phyloP scores from a whole-genome alignment of 2,797 vertebrate species.

The Clarias pachynema region DNA sequence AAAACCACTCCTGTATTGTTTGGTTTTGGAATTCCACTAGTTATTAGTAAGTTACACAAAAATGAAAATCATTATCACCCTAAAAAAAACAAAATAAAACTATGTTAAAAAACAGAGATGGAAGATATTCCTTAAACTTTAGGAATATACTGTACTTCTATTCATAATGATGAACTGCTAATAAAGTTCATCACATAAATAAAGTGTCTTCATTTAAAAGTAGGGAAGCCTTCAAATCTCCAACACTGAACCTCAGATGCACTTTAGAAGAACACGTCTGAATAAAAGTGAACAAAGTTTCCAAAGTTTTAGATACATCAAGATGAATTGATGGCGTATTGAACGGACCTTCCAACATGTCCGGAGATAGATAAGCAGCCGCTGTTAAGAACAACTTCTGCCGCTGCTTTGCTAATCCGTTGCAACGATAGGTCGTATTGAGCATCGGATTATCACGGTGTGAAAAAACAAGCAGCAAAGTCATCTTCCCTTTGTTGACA shows the following conservation, averaged over 20 bases:
- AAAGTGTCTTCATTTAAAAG: background rate
- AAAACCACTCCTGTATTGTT: background rate
- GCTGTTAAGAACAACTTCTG: constrained; percentile 30
- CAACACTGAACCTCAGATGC: too few relatives aligned
- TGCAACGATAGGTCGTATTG: constrained; percentile 39
- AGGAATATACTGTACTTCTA: background rate
- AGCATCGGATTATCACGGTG: constrained; percentile 53
- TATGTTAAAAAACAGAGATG: too few relatives aligned
- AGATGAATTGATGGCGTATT: constrained; percentile 38
- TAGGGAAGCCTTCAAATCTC: background rate
- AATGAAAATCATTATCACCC: too few relatives aligned
- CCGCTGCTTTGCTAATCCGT: constrained; percentile 44
- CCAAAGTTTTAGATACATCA: background rate
- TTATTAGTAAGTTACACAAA: too few relatives aligned
- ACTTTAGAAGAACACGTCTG: background rate
- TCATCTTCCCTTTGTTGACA: constrained; percentile 55
- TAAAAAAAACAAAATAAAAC: too few relatives aligned
- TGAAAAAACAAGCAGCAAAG: constrained; percentile 50
- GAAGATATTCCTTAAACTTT: too few relatives aligned
- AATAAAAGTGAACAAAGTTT: background rate
- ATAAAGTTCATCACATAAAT: background rate
- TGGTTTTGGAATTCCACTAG: background rate
- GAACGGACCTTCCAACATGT: constrained; percentile 26
- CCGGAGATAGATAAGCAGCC: constrained; percentile 37
- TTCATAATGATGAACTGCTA: background rate